Percentiles rank a stretch among this genome's conserved stretches.
phyloP scores from a whole-genome alignment of 2,113 vertebrate genomes.

The Cheilinus undulatus region DNA sequence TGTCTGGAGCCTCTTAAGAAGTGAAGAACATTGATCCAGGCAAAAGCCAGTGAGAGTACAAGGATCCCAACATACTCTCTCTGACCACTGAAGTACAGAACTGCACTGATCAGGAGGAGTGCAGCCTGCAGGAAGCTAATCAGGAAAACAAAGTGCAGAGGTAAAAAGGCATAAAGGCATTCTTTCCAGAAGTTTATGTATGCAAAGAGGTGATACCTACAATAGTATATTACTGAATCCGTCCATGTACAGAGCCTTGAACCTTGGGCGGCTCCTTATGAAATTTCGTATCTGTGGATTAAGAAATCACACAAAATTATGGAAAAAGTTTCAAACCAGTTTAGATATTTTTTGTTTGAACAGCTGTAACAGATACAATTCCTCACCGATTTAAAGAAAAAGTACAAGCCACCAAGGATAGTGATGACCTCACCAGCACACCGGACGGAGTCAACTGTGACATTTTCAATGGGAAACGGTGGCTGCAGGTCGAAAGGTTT shows the following conservation, averaged over 20 bases:
- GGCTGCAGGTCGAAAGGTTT: conserved; percentile 74
- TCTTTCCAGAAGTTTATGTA: too few species aligned
- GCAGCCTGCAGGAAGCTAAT: conserved; percentile 79
- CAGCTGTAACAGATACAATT: neutral
- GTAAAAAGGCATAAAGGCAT: neutral
- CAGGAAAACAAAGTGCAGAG: neutral
- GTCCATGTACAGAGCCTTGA: conserved; percentile 84
- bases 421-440: conserved; percentile 85
- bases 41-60: conserved; percentile 86
- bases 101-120: conserved; percentile 79
- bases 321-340: neutral
- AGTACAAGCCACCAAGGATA: conserved; percentile 86
- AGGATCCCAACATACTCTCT: conserved; percentile 83
- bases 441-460: conserved; percentile 79
- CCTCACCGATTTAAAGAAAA: conserved; percentile 89
- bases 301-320: neutral
- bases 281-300: conserved; percentile 82
- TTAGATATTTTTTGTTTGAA: neutral
- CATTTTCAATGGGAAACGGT: conserved; percentile 80
- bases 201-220: conserved; percentile 72
- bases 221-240: conserved; percentile 89
- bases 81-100: conserved; percentile 73
- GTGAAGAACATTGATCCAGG: conserved; percentile 89
- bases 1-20: conserved; percentile 88
- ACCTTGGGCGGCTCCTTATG: conserved; percentile 81